Conservation (phyloP, 2,888 invertebrate species). For the Phytoseiulus persimilis region DNA sequence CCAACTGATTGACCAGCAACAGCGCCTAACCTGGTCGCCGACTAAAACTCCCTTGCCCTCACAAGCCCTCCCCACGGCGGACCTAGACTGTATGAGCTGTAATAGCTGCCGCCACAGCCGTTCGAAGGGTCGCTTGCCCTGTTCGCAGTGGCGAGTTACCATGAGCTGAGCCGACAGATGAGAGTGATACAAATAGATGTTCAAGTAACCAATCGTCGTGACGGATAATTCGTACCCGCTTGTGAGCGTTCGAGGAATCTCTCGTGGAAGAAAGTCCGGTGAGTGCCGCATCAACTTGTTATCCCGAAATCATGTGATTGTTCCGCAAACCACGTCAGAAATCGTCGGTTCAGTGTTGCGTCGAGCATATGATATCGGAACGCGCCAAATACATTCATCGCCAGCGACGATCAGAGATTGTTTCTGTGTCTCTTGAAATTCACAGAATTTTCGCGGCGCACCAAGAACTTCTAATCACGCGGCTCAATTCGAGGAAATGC, state of each 20-base stretch:
- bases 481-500: neutral
- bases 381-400: neutral
- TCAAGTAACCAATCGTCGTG: neutral
- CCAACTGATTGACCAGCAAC: neutral
- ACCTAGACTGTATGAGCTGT: conserved; percentile 5
- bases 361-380: neutral
- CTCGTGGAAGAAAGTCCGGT: neutral
- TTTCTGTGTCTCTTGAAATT: neutral
- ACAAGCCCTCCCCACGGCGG: neutral
- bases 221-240: neutral
- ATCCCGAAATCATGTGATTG: neutral
- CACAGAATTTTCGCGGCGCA: neutral
- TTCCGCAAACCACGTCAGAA: neutral
- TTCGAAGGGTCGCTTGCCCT: neutral
- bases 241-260: neutral
- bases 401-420: neutral
- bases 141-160: neutral
- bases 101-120: conserved; percentile 5
- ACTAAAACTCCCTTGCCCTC: neutral
- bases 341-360: neutral
- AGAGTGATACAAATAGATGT: neutral
- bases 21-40: conserved; percentile 5
- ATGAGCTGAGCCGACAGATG: neutral
- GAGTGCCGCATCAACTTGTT: neutral
- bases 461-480: neutral